Base-by-base conservation (phyloP, 2,888 invertebrate genomes). In the Caenorhabditis sp. region DNA sequence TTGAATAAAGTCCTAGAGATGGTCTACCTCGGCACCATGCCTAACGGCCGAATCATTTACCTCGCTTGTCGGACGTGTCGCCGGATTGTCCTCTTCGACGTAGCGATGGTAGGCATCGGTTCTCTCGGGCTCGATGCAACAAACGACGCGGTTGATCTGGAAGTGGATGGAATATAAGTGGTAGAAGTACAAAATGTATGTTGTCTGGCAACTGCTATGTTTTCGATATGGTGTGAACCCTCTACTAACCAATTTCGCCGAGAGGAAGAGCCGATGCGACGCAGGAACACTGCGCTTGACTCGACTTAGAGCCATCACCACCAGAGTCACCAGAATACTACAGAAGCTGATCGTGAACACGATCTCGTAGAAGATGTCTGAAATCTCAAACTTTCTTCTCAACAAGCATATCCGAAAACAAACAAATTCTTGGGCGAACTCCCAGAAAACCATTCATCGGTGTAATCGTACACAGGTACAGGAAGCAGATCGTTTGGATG, bases 71-170 rank as follows among this genome's bases (percentile, higher is more conserved):
- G 77, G 49, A 6, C 77, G 77, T 26, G 35, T 28, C 24, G 69
- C 77, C 26, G 77, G 69, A 63, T 61, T 77, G 28, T 77, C 77
- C 24, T 77, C 77, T 22, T 89, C 90, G 26, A 91, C 70, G 61
- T 89, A 89, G 0, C 89, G 87, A 54, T 88, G 88, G 64, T 90
- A 90, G 26, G 86, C 64, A n/a, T 86, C 89, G 47, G 79, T 75
- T 31, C 86, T 86, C 35, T 91, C 91, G 24, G 91, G 90, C 80
- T 91, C 91, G 26, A 89, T 87, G 81, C 91, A 91, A 83, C 91
- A 91, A 14, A 91, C 79, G 35, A 87, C 85, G 1, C 89, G 85
- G 64, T 91, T 91, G 41, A 90, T 83, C 88, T 89, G 77, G 26
- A 56, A 59, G 1, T n/a, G n/a, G n/a, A n/a, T n/a, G n/a, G n/a